Conservation (phyloP, 2,797 vertebrate species). For the Parambassis ranga region DNA sequence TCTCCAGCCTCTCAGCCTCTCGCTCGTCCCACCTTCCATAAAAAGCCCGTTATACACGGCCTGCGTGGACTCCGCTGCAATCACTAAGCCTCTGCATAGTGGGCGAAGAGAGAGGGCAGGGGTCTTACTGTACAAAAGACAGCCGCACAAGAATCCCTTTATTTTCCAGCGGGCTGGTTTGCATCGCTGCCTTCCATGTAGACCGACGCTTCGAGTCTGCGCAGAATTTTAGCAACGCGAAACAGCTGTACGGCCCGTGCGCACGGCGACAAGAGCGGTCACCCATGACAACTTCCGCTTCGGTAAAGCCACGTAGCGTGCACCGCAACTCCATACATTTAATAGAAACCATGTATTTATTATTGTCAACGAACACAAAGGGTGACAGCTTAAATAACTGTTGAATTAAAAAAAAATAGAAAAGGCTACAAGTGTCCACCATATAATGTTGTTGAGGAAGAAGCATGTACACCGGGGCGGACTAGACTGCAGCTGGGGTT, state of each 20-base stretch:
- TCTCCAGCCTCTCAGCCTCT: slow-evolving; percentile 53
- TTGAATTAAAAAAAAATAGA: too few relatives aligned
- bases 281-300: slow-evolving; percentile 5
- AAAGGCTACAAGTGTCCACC: too few relatives aligned
- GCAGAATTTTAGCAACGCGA: slow-evolving; percentile 56
- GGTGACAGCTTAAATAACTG: too few relatives aligned
- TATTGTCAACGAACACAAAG: not conserved
- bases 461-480: too few relatives aligned
- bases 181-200: slow-evolving; percentile 39
- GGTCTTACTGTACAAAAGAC: not conserved
- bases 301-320: rapidly evolving
- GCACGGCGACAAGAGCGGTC: slow-evolving; percentile 16
- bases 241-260: slow-evolving; percentile 50
- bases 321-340: not conserved
- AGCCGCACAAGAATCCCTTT: slow-evolving; percentile 13
- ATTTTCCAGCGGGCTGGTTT: slow-evolving; percentile 26
- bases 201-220: slow-evolving; percentile 58
- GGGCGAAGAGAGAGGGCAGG: slow-evolving; percentile 11
- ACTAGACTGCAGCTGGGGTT: too few relatives aligned
- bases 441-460: too few relatives aligned
- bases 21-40: slow-evolving; percentile 53
- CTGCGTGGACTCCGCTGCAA: slow-evolving; percentile 1
- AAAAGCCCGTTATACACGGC: slow-evolving; percentile 41
- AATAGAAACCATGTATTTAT: not conserved
- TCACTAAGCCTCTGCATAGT: slow-evolving; percentile 32